Evolutionary conservation across 2,113 vertebrate genomes (phyloP).

Genomic region (Eubucco bourcierii): DNA sequence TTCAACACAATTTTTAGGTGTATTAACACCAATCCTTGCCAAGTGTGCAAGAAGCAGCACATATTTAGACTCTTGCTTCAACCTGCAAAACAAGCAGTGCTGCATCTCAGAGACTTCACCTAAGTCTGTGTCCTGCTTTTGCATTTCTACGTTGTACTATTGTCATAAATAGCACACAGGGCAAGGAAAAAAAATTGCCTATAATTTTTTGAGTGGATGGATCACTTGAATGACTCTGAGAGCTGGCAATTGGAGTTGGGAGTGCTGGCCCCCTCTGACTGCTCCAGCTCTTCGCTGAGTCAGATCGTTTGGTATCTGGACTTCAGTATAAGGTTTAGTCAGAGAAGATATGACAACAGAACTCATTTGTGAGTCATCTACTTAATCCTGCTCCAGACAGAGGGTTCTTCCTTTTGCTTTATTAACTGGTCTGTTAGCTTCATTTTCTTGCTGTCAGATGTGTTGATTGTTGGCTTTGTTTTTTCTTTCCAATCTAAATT

Average conservation of each 20-base stretch:
- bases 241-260: not conserved
- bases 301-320: not conserved
- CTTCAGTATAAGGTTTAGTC: not conserved
- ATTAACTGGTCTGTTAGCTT: not conserved
- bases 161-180: not conserved
- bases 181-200: not conserved
- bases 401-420: slow-evolving; percentile 20
- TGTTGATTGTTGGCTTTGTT: not conserved
- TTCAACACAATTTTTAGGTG: not conserved
- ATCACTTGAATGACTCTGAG: not conserved
- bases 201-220: not conserved
- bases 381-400: slow-evolving; percentile 27
- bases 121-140: not conserved
- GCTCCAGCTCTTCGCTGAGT: not conserved
- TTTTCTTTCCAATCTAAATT: not conserved
- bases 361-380: slow-evolving; percentile 2
- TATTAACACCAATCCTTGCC: not conserved
- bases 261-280: not conserved
- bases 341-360: slow-evolving; percentile 13
- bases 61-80: not conserved
- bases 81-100: not conserved
- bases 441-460: not conserved
- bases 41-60: not conserved
- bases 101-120: not conserved
- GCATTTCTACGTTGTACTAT: not conserved